These are phyloP conservation scores for Yoshiicerus persimilis DNA, from an alignment of 1,140 invertebrate genomes.

Conservation along the genomic window DNA sequence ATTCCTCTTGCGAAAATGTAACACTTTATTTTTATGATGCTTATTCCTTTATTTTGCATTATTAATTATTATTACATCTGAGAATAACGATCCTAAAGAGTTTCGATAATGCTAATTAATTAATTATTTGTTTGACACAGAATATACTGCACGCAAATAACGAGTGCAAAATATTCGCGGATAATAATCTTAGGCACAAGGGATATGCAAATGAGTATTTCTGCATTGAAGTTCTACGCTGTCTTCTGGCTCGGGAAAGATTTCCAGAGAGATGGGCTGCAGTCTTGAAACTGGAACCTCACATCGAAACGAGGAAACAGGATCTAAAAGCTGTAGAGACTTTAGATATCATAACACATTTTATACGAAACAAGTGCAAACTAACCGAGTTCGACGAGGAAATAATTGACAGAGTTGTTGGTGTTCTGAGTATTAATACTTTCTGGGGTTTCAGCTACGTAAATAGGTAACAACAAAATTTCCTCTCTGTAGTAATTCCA, in stretches of 20 bases:
- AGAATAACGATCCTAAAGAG: too few species aligned
- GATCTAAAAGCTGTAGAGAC: neutral
- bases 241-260: slow-evolving; percentile 5
- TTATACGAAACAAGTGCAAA: slow-evolving; percentile 33
- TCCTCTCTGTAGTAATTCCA: neutral
- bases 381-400: neutral
- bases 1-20: slow-evolving; percentile 13
- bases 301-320: neutral
- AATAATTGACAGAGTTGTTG: slow-evolving; percentile 10
- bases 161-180: slow-evolving; percentile 23
- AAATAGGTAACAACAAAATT: neutral
- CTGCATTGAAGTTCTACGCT: slow-evolving; percentile 29
- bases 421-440: slow-evolving; percentile 36
- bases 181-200: neutral
- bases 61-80: too few species aligned
- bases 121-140: neutral
- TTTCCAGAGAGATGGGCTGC: slow-evolving; percentile 19
- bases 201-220: slow-evolving; percentile 19
- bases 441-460: slow-evolving; percentile 29
- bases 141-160: slow-evolving; percentile 12
- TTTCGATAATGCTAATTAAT: neutral
- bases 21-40: neutral
- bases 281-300: slow-evolving; percentile 34
- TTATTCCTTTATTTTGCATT: neutral
- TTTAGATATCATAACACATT: neutral